A percentile compares a stretch with the other conserved stretches of the same genome.
Evolutionary conservation across 2,797 vertebrate species (phyloP).

Genomic region (Ispidina lecontei): DNA sequence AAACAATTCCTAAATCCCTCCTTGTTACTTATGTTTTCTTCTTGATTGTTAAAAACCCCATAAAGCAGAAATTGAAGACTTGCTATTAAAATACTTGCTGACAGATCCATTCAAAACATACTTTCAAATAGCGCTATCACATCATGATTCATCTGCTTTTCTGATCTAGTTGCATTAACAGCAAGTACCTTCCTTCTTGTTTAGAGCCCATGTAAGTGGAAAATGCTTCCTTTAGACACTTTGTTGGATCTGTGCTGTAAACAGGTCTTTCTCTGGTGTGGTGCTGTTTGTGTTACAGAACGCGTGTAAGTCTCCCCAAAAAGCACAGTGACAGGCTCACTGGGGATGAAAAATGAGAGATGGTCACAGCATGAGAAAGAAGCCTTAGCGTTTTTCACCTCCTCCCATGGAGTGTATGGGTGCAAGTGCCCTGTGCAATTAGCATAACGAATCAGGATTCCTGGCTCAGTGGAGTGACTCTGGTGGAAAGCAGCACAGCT

Average conservation of each 20-base stretch:
- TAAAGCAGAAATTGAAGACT: slow-evolving; percentile 63
- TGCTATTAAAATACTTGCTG: slow-evolving; percentile 62
- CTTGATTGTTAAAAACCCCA: slow-evolving; percentile 40
- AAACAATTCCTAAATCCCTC: slow-evolving; percentile 54
- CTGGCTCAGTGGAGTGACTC: accelerated
- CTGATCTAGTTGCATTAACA: slow-evolving; percentile 31
- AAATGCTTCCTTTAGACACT: slow-evolving; percentile 42
- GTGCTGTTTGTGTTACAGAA: not conserved
- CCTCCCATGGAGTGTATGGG: accelerated
- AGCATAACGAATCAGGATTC: not conserved
- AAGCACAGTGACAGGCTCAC: not conserved
- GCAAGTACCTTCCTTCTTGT: slow-evolving; percentile 21
- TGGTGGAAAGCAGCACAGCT: not conserved
- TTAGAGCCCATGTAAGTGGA: not conserved
- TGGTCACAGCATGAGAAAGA: not conserved
- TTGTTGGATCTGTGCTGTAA: slow-evolving; percentile 6
- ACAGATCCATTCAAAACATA: slow-evolving; percentile 66
- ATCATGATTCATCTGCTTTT: slow-evolving; percentile 43
- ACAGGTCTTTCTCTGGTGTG: not conserved
- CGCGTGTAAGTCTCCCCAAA: not conserved
- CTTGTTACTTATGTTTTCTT: slow-evolving; percentile 59
- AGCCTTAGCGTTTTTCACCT: not conserved
- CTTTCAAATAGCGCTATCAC: slow-evolving; percentile 43
- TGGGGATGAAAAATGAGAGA: not conserved
- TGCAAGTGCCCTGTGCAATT: not conserved